phyloP scores from a whole-genome alignment of 92 coral and sea anemone species.

The Pocillopora grandis region DNA sequence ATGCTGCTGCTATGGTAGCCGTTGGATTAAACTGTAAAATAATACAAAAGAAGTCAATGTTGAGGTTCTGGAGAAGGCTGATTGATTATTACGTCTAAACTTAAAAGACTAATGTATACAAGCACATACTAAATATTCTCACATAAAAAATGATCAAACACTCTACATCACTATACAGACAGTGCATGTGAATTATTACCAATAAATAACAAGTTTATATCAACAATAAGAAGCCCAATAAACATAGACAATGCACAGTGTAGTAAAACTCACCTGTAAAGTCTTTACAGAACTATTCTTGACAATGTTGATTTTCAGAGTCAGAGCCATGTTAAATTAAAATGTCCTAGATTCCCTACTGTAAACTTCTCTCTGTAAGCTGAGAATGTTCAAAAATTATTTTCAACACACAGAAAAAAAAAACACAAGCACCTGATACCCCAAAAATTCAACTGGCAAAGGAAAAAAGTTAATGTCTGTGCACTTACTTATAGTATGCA shows the following conservation, averaged over 20 bases:
- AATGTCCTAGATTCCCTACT: neutral
- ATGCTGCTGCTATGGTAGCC: constrained; percentile 81
- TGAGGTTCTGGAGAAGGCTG: neutral
- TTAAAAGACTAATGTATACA: too few relatives aligned
- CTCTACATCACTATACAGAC: too few relatives aligned
- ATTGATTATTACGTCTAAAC: neutral
- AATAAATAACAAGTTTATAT: too few relatives aligned
- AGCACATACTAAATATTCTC: too few relatives aligned
- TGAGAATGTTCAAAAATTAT: neutral
- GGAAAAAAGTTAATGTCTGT: too few relatives aligned
- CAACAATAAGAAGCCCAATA: neutral
- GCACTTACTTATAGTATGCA: too few relatives aligned
- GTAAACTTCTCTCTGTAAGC: neutral
- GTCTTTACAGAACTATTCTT: constrained; percentile 94
- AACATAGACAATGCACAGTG: neutral
- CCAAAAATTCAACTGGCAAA: too few relatives aligned
- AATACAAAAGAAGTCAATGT: neutral
- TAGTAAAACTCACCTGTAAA: constrained; percentile 69
- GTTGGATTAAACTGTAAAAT: constrained; percentile 78
- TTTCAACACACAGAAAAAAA: too few relatives aligned
- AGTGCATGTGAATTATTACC: too few relatives aligned
- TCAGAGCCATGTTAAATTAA: constrained; percentile 75
- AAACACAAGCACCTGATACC: too few relatives aligned
- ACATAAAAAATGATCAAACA: too few relatives aligned
- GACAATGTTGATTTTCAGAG: constrained; percentile 90